Base-by-base conservation (phyloP, 2,797 vertebrate genomes). In the Falco concolor region DNA sequence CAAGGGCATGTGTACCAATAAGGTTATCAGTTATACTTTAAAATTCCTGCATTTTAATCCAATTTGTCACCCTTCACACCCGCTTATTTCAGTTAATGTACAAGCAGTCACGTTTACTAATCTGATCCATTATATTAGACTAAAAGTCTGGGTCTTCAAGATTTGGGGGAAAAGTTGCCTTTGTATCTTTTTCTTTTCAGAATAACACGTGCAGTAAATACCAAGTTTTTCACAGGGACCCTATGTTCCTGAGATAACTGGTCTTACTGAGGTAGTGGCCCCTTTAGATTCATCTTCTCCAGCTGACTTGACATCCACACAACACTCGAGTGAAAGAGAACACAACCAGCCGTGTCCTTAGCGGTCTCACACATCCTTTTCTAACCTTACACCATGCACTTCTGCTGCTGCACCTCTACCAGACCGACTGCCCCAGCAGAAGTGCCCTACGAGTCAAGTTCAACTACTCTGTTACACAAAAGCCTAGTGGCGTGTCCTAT, bases 11-110 rank as follows among this genome's bases (percentile, higher is more conserved):
- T 44, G 87, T 50, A 93, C 70, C 53, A 86, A 42, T 78, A 69
- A 78, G 57, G 72, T 79, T 91, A 94, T 70, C 70, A 44, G 34
- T 56, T 61, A 65, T 42, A 47, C 57, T 92, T 23, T 25, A 47
- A 74, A 86, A 79, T 42, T 50, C 44, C 72, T 82, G 59, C 65
- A 84, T 84, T 95, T 96, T 92, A 96, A 93, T 95, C 69, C 68
- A 44, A 76, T 91, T 85, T 82, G 72, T 91, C 91, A 93, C 75
- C 64, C 49, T 91, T 85, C 65, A 76, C 47, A 90, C 40, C 13
- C 9, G 2, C 50, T 90, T 81, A 67, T 61, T 88, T 61, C 57
- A 75, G 57, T 54, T 81, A 83, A 89, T 20, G 13, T 70, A 92
- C 32, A 44, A 94, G 63, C 47, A 86, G 67, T 42, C 49, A 27